Evolutionary conservation across 1,140 invertebrate genomes (phyloP).

Genomic region (Drosophila ficusphila): DNA sequence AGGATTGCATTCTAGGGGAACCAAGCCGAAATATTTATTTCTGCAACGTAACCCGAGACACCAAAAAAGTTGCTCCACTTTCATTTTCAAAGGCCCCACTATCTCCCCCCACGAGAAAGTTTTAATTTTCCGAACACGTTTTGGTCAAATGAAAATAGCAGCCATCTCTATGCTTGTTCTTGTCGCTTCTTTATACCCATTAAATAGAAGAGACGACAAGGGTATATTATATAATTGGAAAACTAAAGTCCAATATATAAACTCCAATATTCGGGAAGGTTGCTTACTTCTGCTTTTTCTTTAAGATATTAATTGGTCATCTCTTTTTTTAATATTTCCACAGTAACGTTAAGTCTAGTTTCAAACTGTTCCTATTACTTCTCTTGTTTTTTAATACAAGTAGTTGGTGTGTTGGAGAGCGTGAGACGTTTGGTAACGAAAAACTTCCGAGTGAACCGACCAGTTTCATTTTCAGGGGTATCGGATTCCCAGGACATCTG

Average conservation of each 20-base stretch:
- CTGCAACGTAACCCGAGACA: conserved; percentile 50
- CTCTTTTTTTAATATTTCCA: background rate
- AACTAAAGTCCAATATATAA: background rate
- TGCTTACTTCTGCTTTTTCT: too few relatives aligned
- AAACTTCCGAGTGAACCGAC: conserved; percentile 30
- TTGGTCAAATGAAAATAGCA: conserved; percentile 75
- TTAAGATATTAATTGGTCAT: too few relatives aligned
- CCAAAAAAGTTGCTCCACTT: conserved; percentile 57
- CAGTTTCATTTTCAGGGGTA: conserved; percentile 34
- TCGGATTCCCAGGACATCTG: conserved; percentile 48
- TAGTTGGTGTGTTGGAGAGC: background rate
- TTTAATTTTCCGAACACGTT: conserved; percentile 80
- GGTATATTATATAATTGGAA: background rate
- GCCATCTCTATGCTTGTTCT: conserved; percentile 38
- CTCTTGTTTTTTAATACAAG: conserved; percentile 3
- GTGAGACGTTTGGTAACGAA: conserved; percentile 4
- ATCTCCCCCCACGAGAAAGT: conserved; percentile 30
- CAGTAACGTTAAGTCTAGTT: background rate
- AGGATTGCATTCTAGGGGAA: conserved; percentile 31
- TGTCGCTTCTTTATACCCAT: conserved; percentile 2
- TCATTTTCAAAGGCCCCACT: conserved; percentile 52
- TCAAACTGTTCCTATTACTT: background rate
- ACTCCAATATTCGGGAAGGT: too few relatives aligned
- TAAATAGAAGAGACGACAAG: background rate
- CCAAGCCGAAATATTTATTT: conserved; percentile 41